Percentiles rank a stretch among this genome's conserved stretches.
Conservation (phyloP, 2,797 vertebrate species). For the Bradypodion ventrale region DNA sequence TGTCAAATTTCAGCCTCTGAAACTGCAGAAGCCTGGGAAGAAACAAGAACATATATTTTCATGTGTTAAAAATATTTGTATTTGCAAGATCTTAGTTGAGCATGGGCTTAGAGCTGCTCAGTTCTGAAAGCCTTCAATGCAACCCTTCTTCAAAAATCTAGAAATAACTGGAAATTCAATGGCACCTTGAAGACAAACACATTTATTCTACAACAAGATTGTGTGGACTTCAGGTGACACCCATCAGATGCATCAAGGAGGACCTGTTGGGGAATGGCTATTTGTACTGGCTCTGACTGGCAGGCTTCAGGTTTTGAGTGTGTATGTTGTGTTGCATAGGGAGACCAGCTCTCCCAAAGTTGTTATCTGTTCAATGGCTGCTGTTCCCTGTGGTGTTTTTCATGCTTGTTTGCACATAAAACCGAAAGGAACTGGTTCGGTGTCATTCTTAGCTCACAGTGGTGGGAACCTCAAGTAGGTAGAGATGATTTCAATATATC, state of each 20-base stretch:
- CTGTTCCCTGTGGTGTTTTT: background rate
- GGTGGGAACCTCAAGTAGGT: constrained; percentile 9
- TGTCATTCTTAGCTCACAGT: background rate
- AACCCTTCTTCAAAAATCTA: no score
- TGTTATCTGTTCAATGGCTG: background rate
- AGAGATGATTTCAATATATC: constrained; percentile 68
- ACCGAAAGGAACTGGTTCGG: background rate
- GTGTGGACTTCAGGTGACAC: background rate
- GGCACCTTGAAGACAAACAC: no score
- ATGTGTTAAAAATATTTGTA: background rate
- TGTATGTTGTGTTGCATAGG: no score
- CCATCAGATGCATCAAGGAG: no score
- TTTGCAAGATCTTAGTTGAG: background rate
- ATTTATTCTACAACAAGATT: background rate
- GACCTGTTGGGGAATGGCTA: background rate
- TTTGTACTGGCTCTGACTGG: background rate
- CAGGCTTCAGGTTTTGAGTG: background rate
- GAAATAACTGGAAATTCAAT: no score
- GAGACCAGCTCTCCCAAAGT: background rate
- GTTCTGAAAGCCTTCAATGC: background rate
- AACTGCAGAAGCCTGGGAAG: background rate
- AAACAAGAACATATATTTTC: background rate
- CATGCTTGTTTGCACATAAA: background rate
- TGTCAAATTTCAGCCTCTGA: background rate
- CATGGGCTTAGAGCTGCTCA: background rate